Percentiles rank a stretch among this genome's conserved stretches.
Evolutionary conservation across 2,888 invertebrate species (phyloP).

Genomic region (Ethmia dodecea): DNA sequence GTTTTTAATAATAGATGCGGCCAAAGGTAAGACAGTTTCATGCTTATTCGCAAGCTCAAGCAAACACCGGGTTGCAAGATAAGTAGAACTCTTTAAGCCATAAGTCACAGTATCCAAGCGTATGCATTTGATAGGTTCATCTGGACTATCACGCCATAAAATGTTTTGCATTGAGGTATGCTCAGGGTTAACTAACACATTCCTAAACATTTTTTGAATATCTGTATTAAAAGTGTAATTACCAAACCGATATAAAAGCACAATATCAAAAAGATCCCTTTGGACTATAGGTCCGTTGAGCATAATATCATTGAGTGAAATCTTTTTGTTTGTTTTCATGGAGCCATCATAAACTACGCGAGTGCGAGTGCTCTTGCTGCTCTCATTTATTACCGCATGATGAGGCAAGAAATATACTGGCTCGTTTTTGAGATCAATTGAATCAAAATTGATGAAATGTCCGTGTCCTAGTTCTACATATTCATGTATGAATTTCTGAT

Average conservation of each 20-base stretch:
- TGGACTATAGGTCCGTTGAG: slow-evolving; percentile 1
- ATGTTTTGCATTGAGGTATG: slow-evolving; percentile 14
- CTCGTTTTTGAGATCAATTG: neutral
- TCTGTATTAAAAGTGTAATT: slow-evolving; percentile 5
- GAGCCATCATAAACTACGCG: neutral
- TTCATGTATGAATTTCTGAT: neutral
- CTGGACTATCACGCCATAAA: slow-evolving; percentile 13
- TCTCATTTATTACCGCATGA: neutral
- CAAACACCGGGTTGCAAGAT: slow-evolving; percentile 11
- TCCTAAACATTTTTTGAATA: slow-evolving; percentile 13
- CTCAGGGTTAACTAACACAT: slow-evolving; percentile 12
- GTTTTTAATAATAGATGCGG: neutral
- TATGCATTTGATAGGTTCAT: slow-evolving; percentile 12
- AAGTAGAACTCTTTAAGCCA: slow-evolving; percentile 8
- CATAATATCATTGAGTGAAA: neutral
- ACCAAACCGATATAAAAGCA: neutral
- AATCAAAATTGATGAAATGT: neutral
- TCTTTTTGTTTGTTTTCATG: neutral
- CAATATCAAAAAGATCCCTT: slow-evolving; percentile 4
- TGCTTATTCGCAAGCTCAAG: slow-evolving; percentile 5
- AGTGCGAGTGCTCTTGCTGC: neutral
- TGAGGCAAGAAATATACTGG: neutral
- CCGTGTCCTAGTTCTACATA: neutral
- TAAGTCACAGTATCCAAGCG: slow-evolving; percentile 16
- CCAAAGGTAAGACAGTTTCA: slow-evolving; percentile 9